These are phyloP conservation scores for Acanthosoma haemorrhoidale DNA, from an alignment of 2,888 invertebrate species.

Conservation along the genomic window DNA sequence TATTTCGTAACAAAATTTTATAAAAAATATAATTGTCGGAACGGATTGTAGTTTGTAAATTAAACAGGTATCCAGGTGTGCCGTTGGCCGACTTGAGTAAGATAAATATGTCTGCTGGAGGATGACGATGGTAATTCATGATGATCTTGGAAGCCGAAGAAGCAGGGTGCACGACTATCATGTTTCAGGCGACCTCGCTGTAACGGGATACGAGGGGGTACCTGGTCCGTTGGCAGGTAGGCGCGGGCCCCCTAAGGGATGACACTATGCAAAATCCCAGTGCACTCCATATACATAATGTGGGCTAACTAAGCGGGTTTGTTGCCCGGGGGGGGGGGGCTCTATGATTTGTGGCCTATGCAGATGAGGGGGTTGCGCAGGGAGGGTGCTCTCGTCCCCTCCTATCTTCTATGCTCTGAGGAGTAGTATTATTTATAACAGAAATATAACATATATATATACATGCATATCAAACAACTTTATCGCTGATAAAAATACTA, in stretches of 20 bases:
- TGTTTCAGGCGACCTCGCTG: background rate
- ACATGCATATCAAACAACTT: too few species aligned
- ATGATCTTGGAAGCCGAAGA: background rate
- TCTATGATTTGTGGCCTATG: slow-evolving; percentile 27
- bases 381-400: background rate
- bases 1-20: too few species aligned
- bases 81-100: too few species aligned
- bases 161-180: background rate
- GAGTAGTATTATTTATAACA: background rate
- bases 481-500: too few species aligned
- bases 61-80: too few species aligned
- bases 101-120: too few species aligned
- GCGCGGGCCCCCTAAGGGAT: background rate
- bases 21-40: too few species aligned
- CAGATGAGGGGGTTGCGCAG: slow-evolving; percentile 19
- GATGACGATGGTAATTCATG: background rate
- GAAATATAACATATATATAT: too few species aligned
- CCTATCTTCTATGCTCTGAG: background rate
- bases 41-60: too few species aligned
- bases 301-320: slow-evolving; percentile 23
- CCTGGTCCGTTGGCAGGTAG: background rate
- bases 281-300: slow-evolving; percentile 1
- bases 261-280: slow-evolving; percentile 19
- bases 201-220: background rate
- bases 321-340: background rate